Evolutionary conservation across 2,888 invertebrate species (phyloP).

Genomic region (Chalcis sispes): DNA sequence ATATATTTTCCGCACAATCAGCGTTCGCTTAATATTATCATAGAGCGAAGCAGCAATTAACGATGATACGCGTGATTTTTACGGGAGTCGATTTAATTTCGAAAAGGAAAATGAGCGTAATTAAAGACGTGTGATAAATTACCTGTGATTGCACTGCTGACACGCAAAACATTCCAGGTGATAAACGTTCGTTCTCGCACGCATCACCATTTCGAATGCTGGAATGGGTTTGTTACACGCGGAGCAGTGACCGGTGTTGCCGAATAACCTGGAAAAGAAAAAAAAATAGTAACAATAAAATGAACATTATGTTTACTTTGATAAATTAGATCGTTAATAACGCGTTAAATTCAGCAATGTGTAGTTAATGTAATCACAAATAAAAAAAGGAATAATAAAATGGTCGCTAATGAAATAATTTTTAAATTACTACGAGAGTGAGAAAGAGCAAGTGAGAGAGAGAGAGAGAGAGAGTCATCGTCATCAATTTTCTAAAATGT

Average conservation of each 20-base stretch:
- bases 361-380: no score
- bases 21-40: not conserved
- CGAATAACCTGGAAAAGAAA: conserved; percentile 85
- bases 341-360: no score
- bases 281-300: no score
- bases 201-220: conserved; percentile 97
- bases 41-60: not conserved
- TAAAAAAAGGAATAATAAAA: no score
- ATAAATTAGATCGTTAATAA: not conserved
- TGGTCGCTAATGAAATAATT: no score
- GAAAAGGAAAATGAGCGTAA: conserved; percentile 12
- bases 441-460: no score
- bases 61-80: no score
- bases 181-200: conserved; percentile 93
- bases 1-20: no score
- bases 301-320: not conserved
- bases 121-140: conserved; percentile 62
- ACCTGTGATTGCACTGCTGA: conserved; percentile 97
- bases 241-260: conserved; percentile 92
- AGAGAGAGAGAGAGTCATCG: no score
- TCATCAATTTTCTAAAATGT: no score
- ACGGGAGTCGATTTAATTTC: no score
- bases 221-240: conserved; percentile 95
- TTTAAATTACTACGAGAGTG: no score
- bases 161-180: conserved; percentile 96